Evolutionary conservation across 2,113 vertebrate genomes (phyloP), one percentile per base, ranked within the genome.

Genomic region (Pedionomus torquatus): DNA sequence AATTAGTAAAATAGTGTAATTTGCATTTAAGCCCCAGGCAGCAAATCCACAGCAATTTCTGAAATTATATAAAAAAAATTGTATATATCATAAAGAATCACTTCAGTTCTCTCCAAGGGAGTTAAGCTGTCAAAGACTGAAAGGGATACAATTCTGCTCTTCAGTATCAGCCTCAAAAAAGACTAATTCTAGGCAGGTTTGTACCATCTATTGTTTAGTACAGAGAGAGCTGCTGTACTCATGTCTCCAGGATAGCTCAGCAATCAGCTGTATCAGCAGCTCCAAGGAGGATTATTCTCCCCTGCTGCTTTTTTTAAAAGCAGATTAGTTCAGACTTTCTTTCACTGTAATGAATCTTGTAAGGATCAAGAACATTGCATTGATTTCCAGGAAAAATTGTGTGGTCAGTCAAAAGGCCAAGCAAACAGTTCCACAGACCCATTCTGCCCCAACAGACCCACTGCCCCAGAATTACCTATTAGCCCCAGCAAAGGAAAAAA

Each of bases 271-370:
- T 89, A 92, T 77, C 92, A 85, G 92, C 87, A 95, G 48, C 83
- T 83, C 77, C 75, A 64, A 89, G 89, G 66, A 87, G 55, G 60
- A 97, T 94, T 94, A 95, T 55, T 94, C 90, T 97, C 90, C 78
- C 79, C 94, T 79, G 51, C 70, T 87, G 75, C 61, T 89, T 95
- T 97, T 95, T 96, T 95, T 66, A 95, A 96, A 95, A 97, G 93
- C 89, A 98, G 94, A 98, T 98, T 98, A 98, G 96, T 98, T 97
- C 91, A 95, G 97, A 97, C 96, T 95, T 98, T 98, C 95, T 98
- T 98, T 97, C 95, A 91, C 71, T 94, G 95, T 97, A 92, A 93
- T 88, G 66, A 97, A 97, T 89, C 89, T 96, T 95, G 58, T 75
- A 90, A 95, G 96, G 94, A 97, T 83, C 74, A 97, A 91, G 95